Evolutionary conservation across 2,888 invertebrate genomes (phyloP).

Genomic region (Orthonychiurus folsomi): DNA sequence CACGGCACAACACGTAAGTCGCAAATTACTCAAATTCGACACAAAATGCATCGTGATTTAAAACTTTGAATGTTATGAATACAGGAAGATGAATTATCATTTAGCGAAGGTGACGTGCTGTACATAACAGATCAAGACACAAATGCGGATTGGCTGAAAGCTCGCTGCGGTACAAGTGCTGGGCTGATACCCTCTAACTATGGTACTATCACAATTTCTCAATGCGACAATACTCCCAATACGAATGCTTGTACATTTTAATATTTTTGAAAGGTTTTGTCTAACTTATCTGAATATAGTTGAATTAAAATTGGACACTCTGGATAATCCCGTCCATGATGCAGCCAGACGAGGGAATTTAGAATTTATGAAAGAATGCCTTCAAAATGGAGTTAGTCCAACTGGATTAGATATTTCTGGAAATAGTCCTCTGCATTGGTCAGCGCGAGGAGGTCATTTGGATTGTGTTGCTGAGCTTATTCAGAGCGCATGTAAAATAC

Average conservation of each 20-base stretch:
- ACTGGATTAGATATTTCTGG: slow-evolving; percentile 57
- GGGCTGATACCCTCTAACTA: slow-evolving; percentile 56
- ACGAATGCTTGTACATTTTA: slow-evolving; percentile 7
- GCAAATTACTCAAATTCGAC: neutral
- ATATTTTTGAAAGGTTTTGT: neutral
- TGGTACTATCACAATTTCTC: slow-evolving; percentile 48
- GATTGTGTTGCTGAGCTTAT: slow-evolving; percentile 33
- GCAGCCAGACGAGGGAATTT: slow-evolving; percentile 58
- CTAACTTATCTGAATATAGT: slow-evolving; percentile 44
- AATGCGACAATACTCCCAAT: neutral
- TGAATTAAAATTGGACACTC: slow-evolving; percentile 51
- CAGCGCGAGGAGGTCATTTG: slow-evolving; percentile 22
- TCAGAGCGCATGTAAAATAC: slow-evolving; percentile 19
- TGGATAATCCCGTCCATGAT: slow-evolving; percentile 56
- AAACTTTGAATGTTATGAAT: slow-evolving; percentile 15
- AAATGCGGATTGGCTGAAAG: slow-evolving; percentile 51
- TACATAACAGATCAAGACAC: slow-evolving; percentile 46
- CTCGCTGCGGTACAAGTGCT: slow-evolving; percentile 48
- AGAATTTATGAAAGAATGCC: slow-evolving; percentile 52
- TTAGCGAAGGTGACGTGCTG: slow-evolving; percentile 56
- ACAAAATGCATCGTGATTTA: too few species aligned
- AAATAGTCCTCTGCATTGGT: slow-evolving; percentile 56
- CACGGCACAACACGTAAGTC: slow-evolving; percentile 51
- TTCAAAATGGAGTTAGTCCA: slow-evolving; percentile 54
- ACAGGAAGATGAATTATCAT: slow-evolving; percentile 54